A percentile compares a stretch with the other conserved stretches of the same genome.
phyloP scores from a whole-genome alignment of 2,888 invertebrate genomes.

The Lomographa bimaculata region DNA sequence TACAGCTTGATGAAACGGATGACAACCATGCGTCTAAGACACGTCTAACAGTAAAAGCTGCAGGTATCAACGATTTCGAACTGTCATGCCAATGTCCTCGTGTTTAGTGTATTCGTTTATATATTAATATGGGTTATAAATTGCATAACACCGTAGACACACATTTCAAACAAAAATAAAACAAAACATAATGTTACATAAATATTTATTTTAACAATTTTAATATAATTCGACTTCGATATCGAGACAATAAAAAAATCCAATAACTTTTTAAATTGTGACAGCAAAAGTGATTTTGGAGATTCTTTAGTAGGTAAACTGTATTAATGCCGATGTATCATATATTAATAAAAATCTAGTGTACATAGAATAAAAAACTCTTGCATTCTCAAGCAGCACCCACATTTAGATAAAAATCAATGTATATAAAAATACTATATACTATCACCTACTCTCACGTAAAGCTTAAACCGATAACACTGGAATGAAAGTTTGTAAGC shows the following conservation, averaged over 20 bases:
- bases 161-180: conserved; percentile 58
- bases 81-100: conserved; percentile 30
- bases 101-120: neutral
- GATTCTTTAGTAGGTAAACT: conserved; percentile 54
- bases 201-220: conserved; percentile 80
- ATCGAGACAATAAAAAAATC: conserved; percentile 57
- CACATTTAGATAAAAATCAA: conserved; percentile 47
- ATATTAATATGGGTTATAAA: conserved; percentile 67
- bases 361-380: conserved; percentile 53
- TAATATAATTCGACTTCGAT: conserved; percentile 64
- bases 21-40: conserved; percentile 61
- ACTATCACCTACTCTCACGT: conserved; percentile 66
- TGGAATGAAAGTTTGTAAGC: conserved; percentile 78
- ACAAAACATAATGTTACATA: conserved; percentile 72
- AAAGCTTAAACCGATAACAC: conserved; percentile 75
- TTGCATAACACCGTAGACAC: conserved; percentile 80
- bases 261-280: conserved; percentile 53
- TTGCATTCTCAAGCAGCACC: conserved; percentile 67
- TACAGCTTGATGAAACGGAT: conserved; percentile 44
- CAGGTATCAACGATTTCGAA: conserved; percentile 22
- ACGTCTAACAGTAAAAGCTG: conserved; percentile 69
- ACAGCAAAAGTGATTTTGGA: conserved; percentile 57
- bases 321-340: conserved; percentile 27
- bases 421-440: conserved; percentile 71
- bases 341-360: conserved; percentile 40